Base-by-base conservation (phyloP, 2,888 invertebrate genomes). In the Drosophila prolongata region DNA sequence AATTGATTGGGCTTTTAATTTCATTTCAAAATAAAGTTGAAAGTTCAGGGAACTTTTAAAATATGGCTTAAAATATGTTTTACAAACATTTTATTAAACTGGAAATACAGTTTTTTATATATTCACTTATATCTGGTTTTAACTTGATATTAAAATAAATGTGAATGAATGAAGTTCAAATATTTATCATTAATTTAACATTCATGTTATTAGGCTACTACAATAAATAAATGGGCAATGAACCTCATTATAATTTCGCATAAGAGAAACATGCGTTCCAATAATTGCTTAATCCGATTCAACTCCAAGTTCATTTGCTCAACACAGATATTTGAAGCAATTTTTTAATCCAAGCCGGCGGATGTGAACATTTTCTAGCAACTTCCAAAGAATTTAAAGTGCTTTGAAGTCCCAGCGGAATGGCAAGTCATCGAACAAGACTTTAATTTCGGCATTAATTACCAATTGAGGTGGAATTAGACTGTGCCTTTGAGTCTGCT, bases 381-480 rank as follows among this genome's bases (percentile, higher is more conserved):
- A 59, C 42, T 55, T 55, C 30, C 24, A 24, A 10, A 57, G 60
- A 62, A 65, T 54, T 24, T 38, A n/a, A 53, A 44, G 44, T 38
- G 38, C 34, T 40, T 66, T 11, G 11, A 40, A 13, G 10, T 34
- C 38, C 9, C 16, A 38, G 65, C 10, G 19, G 35, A 47, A 54
- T 46, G 34, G 66, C 66, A 65, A 66, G 66, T 66, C 66, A 66
- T 66, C n/a, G 55, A 46, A 47, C 66, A 65, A 55, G 65, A 35
- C 56, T 50, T 55, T 24, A 57, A 30, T 57, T 68, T 56, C 35
- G 62, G 60, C 78, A 61, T 65, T 74, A 78, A 80, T 76, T 76
- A 55, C 65, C 65, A 66, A 55, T 65, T 35, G 40, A 54, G 34
- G 35, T 55, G 66, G 34, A 65, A 40, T 65, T 55, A 42, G 65